Evolutionary conservation across 2,797 vertebrate species (phyloP).

Genomic region (Lophotriccus pileatus): DNA sequence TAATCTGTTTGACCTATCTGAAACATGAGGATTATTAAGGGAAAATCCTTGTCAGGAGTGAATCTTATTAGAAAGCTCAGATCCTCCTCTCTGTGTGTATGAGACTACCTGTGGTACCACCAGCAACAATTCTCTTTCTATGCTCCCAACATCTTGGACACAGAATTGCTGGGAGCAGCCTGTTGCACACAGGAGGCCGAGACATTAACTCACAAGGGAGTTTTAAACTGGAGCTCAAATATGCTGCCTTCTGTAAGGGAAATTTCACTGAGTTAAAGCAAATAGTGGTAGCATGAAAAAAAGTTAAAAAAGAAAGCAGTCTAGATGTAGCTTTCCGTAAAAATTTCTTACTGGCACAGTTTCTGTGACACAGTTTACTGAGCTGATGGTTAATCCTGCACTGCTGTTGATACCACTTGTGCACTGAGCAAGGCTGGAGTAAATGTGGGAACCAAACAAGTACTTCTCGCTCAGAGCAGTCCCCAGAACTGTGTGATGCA

Average conservation of each 20-base stretch:
- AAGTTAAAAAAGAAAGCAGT: background rate
- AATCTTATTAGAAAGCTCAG: background rate
- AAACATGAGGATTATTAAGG: background rate
- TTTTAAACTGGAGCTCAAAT: background rate
- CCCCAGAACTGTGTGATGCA: rapidly evolving
- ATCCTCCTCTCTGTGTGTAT: background rate
- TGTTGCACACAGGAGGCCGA: background rate
- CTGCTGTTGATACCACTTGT: background rate
- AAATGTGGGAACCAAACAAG: background rate
- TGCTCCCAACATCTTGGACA: background rate
- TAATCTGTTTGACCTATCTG: background rate
- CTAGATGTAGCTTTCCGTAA: background rate
- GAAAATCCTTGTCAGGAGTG: background rate
- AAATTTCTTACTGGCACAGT: background rate
- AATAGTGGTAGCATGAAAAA: background rate
- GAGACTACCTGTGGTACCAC: background rate
- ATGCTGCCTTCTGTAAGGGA: background rate
- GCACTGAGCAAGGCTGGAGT: background rate
- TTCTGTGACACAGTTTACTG: background rate
- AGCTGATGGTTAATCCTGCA: background rate
- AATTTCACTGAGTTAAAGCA: background rate
- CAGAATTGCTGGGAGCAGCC: background rate
- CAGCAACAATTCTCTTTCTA: background rate
- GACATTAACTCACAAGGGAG: background rate
- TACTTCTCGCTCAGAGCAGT: background rate